A percentile compares a stretch with the other conserved stretches of the same genome.
Evolutionary conservation across 2,797 vertebrate genomes (phyloP).

Genomic region (Rhinella marina): DNA sequence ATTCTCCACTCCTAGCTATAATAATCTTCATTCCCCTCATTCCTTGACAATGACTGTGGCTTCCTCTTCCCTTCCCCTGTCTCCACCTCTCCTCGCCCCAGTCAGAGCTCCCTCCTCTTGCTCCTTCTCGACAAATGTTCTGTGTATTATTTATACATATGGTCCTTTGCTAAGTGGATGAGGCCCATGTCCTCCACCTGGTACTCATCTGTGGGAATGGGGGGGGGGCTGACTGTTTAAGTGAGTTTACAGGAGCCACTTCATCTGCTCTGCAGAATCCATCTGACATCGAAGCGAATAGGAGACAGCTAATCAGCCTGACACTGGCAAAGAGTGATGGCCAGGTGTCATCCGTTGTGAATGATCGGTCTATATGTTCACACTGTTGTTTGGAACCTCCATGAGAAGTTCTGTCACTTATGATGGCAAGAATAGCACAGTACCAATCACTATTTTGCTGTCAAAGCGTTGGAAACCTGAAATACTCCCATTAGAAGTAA

Average conservation of each 20-base stretch:
- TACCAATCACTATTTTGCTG: too few species aligned
- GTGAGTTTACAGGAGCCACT: not conserved
- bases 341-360: too few species aligned
- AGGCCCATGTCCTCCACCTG: not conserved
- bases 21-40: too few species aligned
- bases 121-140: not conserved
- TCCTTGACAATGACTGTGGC: too few species aligned
- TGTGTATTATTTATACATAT: not conserved
- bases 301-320: too few species aligned
- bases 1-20: not conserved
- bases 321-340: too few species aligned
- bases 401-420: not conserved
- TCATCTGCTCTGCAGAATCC: too few species aligned
- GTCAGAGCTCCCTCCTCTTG: not conserved
- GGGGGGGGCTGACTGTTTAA: not conserved
- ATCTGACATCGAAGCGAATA: too few species aligned
- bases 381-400: not conserved
- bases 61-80: too few species aligned
- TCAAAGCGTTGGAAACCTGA: too few species aligned
- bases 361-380: not conserved
- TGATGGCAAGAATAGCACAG: not conserved
- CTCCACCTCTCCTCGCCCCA: too few species aligned
- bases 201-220: not conserved
- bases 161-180: not conserved
- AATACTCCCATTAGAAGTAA: not conserved